Evolutionary conservation across 1,140 invertebrate species (phyloP), one percentile per base, ranked within the genome.

Genomic region (Papilio glaucus): DNA sequence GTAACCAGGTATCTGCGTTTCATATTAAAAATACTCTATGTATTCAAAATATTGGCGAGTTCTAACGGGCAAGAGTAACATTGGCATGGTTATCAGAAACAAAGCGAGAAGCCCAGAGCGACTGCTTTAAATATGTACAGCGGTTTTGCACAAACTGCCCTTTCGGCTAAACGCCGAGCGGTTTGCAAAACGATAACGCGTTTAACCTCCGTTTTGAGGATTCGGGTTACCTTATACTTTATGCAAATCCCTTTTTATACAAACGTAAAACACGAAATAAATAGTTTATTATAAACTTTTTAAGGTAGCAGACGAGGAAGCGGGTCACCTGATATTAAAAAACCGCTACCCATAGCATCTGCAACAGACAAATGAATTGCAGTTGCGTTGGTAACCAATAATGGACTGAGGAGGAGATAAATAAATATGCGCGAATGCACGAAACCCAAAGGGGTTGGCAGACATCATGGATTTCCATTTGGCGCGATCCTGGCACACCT

Each of bases 171-270:
- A 57, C 49, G 49, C 9, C 49, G 49, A 21, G 15, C 49, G 21
- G 9, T 57, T 57, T 12, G 49, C 49, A 10, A 57, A 57, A 57
- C 49, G 49, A 57, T 57, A 57, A 57, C 12, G 21, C 49, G 49
- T 57, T 57, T 57, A 26, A 57, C 49, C 49, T 57, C 49, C 49
- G 49, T 57, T 57, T 57, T 24, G 49, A 24, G 21, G 21, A 57
- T 57, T 57, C 21, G 21, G 21, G 1, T 57, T 57, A 57, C 49
- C 49, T 57, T 24, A 9, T 57, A 21, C 24, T 57, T 57, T 57
- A 57, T 57, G 49, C 49, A 57, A 53, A 53, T 24, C 8, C 2
- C 18, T n/a, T n/a, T n/a, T 21, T 24, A 45, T 18, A 45, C 15
- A 21, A 24, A 53, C 10, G 10, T 24, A 57, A 21, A 12, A 57